A percentile compares a stretch with the other conserved stretches of the same genome.
Evolutionary conservation across 92 coral and sea anemone species (phyloP).

Genomic region (Scolanthus callimorphus): DNA sequence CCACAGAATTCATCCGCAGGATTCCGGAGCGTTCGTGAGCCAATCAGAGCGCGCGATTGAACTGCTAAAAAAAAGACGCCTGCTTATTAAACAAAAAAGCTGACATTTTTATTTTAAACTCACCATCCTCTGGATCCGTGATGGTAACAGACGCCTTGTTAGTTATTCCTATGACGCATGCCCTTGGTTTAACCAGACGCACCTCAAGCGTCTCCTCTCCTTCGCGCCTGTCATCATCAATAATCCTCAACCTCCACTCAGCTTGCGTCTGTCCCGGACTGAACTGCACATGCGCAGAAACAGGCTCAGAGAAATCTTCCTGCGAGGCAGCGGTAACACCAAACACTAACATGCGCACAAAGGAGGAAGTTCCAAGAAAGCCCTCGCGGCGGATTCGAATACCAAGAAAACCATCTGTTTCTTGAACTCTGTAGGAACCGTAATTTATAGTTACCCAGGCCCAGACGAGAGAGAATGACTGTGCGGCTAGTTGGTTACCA

Average conservation of each 20-base stretch:
- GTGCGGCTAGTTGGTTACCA: constrained; percentile 60
- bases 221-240: constrained; percentile 70
- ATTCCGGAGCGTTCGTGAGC: no score
- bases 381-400: constrained; percentile 64
- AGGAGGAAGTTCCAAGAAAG: constrained; percentile 83
- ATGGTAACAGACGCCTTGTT: constrained; percentile 56
- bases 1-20: no score
- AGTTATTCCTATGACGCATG: constrained; percentile 69
- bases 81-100: no score
- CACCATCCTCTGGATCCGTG: constrained; percentile 86
- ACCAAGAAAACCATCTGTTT: constrained; percentile 56
- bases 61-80: no score
- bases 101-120: background rate
- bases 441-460: constrained; percentile 75
- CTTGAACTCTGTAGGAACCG: constrained; percentile 49
- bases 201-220: constrained; percentile 58
- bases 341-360: constrained; percentile 53
- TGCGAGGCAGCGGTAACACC: constrained; percentile 56
- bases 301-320: constrained; percentile 62
- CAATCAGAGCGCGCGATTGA: no score
- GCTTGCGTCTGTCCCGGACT: constrained; percentile 82
- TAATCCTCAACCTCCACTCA: constrained; percentile 64
- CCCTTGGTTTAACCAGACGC: constrained; percentile 61
- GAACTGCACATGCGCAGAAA: constrained; percentile 89
- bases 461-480: constrained; percentile 84